phyloP scores from a whole-genome alignment of 2,888 invertebrate genomes.

The Catocala nupta region DNA sequence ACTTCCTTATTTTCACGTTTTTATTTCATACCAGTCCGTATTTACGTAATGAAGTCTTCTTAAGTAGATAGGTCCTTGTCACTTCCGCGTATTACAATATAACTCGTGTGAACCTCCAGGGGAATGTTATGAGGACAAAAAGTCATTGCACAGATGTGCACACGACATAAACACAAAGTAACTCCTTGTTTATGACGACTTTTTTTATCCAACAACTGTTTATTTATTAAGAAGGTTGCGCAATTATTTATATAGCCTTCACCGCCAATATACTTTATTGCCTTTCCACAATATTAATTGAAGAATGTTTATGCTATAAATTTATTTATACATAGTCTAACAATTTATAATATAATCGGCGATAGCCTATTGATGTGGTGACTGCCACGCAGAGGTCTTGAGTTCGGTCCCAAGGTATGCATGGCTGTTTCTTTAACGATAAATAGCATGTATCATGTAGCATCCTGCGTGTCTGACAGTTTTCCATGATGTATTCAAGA shows the following conservation, averaged over 20 bases:
- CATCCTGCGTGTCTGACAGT: too few relatives aligned
- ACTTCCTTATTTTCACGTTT: too few relatives aligned
- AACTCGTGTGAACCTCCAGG: background rate
- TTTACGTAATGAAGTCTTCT: too few relatives aligned
- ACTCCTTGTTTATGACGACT: constrained; percentile 19
- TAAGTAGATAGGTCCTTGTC: background rate
- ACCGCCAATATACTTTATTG: constrained; percentile 9
- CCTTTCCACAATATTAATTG: constrained; percentile 12
- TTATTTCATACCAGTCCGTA: too few relatives aligned
- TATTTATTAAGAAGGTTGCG: constrained; percentile 7
- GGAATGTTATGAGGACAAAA: constrained; percentile 19
- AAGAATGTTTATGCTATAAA: background rate
- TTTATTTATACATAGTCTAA: background rate
- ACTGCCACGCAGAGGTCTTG: too few relatives aligned
- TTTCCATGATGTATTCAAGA: too few relatives aligned
- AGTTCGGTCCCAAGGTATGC: too few relatives aligned
- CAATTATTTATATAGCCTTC: constrained; percentile 7
- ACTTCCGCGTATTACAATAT: background rate
- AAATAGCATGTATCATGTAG: too few relatives aligned
- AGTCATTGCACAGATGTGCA: constrained; percentile 34
- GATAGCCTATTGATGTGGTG: too few relatives aligned
- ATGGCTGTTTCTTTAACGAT: too few relatives aligned
- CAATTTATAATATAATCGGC: too few relatives aligned
- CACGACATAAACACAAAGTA: constrained; percentile 24
- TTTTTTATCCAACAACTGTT: constrained; percentile 4